Base-by-base conservation (phyloP, 1,140 invertebrate species). In the Pissodes strobi region DNA sequence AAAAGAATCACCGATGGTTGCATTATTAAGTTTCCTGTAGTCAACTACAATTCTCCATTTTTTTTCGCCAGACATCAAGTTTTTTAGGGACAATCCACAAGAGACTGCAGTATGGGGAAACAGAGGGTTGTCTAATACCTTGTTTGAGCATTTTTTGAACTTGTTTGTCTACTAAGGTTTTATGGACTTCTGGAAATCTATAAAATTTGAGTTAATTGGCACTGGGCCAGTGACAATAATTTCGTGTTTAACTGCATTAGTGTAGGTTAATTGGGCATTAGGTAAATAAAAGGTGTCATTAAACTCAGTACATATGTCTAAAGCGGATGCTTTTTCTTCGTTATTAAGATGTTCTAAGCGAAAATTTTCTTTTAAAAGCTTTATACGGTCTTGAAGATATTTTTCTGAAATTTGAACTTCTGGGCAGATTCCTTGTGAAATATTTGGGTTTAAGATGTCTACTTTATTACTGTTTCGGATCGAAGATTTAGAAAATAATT, bases 91-190 rank as follows among this genome's bases (percentile, higher is more conserved):
- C 67, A 27, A 72, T 37, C 67, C 65, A 68, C 1, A n/a, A n/a
- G n/a, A n/a, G n/a, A n/a, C n/a, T n/a, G n/a, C n/a, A n/a, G n/a
- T n/a, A n/a, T n/a, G n/a, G n/a, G n/a, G 72, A 75, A 30, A 60
- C 61, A 17, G 72, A 75, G 21, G 66, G 65, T 39, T 64, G 57
- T 51, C 80, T 80, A 13, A 81, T 78, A 18, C 69, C 69, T 67
- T 80, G 66, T 21, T 74, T 46, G 57, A 79, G 61, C 77, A 80
- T 78, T 71, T 79, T 74, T 1, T 72, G 8, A n/a, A 79, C 72
- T 67, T 80, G 77, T 21, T 66, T 74, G 45, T 76, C 67, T 6
- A 80, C 69, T 74, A 80, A 78, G 25, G 75, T 46, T 69, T 78
- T 69, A 52, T 79, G 76, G 9, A 75, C 49, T 67, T 77, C 57